Percentiles rank a stretch among this genome's conserved stretches.
phyloP scores from a whole-genome alignment of 53 echinoderm and acorn worm genomes.

The Stichopus horrens region DNA sequence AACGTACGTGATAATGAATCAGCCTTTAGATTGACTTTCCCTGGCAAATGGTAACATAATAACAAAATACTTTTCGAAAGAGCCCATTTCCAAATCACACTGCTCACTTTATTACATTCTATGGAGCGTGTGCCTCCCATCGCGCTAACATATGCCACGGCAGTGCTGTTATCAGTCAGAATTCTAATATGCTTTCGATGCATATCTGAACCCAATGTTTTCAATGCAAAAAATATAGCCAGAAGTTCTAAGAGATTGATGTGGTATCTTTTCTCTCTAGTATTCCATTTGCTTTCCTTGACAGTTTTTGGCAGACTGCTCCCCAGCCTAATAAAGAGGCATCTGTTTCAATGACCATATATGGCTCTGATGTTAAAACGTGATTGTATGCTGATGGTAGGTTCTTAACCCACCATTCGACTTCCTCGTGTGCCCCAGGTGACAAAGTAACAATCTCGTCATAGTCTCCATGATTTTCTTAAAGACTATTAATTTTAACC shows the following conservation, averaged over 20 bases:
- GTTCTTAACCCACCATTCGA: slow-evolving; percentile 32
- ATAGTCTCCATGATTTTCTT: neutral
- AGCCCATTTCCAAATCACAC: neutral
- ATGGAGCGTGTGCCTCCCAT: neutral
- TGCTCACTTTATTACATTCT: neutral
- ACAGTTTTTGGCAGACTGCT: neutral
- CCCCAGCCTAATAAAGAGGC: slow-evolving; percentile 42
- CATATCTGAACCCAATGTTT: neutral
- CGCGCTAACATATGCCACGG: neutral
- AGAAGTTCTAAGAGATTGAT: neutral
- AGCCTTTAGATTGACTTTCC: neutral
- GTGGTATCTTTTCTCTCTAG: neutral
- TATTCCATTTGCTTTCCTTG: neutral
- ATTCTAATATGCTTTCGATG: neutral
- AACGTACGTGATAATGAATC: slow-evolving; percentile 7
- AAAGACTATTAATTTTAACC: neutral
- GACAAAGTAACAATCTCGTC: neutral
- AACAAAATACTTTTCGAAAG: neutral
- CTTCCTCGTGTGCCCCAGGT: neutral
- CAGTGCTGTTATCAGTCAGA: neutral
- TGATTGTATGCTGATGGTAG: slow-evolving; percentile 14
- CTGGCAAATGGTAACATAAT: neutral
- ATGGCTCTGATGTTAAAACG: slow-evolving; percentile 2
- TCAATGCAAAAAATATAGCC: neutral
- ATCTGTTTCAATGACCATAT: slow-evolving; percentile 27